Conservation (phyloP, 2,888 invertebrate genomes). For the Pyrrhosoma nymphula region DNA sequence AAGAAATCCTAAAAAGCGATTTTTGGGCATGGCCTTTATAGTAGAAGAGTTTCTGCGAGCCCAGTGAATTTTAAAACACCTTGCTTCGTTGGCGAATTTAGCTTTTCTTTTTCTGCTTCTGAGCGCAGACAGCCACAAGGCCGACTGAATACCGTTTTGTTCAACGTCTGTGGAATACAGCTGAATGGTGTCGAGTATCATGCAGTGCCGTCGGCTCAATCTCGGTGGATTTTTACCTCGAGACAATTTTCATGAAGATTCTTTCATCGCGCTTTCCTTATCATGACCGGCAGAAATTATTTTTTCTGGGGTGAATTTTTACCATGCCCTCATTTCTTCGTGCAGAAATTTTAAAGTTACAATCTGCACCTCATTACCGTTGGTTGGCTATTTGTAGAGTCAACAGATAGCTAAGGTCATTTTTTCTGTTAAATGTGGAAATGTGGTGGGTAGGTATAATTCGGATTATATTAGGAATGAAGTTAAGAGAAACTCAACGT, state of each 20-base stretch:
- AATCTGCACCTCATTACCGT: too few relatives aligned
- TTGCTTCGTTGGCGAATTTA: not conserved
- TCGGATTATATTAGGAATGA: too few relatives aligned
- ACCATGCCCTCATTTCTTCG: too few relatives aligned
- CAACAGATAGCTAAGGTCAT: too few relatives aligned
- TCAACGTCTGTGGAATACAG: not conserved
- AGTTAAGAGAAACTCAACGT: too few relatives aligned
- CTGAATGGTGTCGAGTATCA: not conserved
- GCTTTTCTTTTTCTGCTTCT: not conserved
- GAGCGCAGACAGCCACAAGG: not conserved
- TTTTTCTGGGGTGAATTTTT: not conserved
- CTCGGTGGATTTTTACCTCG: not conserved
- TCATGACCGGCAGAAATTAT: not conserved
- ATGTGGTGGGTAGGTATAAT: too few relatives aligned
- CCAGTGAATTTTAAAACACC: not conserved
- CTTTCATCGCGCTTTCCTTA: not conserved
- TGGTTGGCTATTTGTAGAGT: too few relatives aligned
- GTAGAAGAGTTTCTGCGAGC: not conserved
- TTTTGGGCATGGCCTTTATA: not conserved
- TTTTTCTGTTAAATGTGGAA: too few relatives aligned
- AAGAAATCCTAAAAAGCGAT: slow-evolving; percentile 25
- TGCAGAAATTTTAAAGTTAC: too few relatives aligned
- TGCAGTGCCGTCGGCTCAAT: not conserved
- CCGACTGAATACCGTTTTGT: not conserved
- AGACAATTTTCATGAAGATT: not conserved